phyloP scores from a whole-genome alignment of 2,113 vertebrate genomes.

The Indri indri region DNA sequence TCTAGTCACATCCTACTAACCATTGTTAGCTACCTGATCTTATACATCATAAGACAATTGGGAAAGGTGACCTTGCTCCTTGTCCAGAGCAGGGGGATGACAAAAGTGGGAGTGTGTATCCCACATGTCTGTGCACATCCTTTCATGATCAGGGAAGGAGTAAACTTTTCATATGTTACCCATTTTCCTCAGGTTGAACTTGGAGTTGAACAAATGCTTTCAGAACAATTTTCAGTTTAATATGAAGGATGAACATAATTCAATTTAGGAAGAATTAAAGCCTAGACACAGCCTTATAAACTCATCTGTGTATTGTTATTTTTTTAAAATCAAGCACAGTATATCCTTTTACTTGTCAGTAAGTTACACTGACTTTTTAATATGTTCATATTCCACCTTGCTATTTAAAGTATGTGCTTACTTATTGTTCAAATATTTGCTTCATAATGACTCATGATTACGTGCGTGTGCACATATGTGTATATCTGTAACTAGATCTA shows the following conservation, averaged over 20 bases:
- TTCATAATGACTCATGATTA: not conserved
- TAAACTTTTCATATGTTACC: no score
- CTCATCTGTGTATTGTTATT: not conserved
- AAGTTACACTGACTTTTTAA: not conserved
- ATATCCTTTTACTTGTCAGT: not conserved
- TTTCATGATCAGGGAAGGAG: not conserved
- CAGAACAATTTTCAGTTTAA: not conserved
- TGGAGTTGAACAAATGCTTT: not conserved
- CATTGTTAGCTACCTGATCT: not conserved
- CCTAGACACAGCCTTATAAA: not conserved
- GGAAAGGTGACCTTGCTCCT: not conserved
- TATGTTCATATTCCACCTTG: not conserved
- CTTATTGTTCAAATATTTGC: not conserved
- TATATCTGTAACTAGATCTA: not conserved
- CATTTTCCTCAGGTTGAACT: no score
- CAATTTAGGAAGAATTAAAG: not conserved
- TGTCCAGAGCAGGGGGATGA: not conserved
- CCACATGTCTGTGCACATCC: rapidly evolving
- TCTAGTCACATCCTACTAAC: no score
- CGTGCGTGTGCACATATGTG: not conserved
- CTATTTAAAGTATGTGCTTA: not conserved
- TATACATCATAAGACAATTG: rapidly evolving
- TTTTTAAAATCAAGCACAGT: not conserved
- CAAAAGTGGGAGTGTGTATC: rapidly evolving
- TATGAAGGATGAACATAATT: not conserved